Percentiles rank a stretch among this genome's conserved stretches.
These are phyloP conservation scores for Dicrurus megarhynchus DNA, from an alignment of 2,113 vertebrate genomes.

Conservation along the genomic window DNA sequence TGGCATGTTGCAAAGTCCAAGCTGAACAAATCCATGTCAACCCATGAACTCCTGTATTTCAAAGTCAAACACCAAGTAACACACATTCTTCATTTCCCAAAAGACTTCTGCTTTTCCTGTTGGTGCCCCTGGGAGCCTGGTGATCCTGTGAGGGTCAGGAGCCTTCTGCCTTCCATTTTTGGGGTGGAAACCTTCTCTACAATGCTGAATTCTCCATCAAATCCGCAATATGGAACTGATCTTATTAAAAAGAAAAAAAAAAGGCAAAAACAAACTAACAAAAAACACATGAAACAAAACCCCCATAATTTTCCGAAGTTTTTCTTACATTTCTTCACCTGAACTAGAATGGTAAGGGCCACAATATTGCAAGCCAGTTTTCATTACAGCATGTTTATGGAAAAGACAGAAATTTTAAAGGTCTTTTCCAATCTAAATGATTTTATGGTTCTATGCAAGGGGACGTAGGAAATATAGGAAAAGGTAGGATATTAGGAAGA, in stretches of 20 bases:
- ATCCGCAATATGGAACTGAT: neutral
- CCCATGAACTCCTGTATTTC: neutral
- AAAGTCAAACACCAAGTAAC: neutral
- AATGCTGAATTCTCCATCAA: neutral
- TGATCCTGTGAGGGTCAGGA: neutral
- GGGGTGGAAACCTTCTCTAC: neutral
- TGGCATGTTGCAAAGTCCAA: neutral
- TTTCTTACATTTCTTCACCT: neutral
- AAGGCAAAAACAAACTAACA: neutral
- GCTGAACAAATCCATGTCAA: neutral
- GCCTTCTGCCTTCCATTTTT: neutral
- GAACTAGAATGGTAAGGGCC: neutral
- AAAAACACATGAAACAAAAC: neutral
- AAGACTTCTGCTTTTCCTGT: neutral
- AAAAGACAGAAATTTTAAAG: neutral
- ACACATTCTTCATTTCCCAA: neutral
- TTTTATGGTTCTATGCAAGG: neutral
- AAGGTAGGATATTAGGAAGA: neutral
- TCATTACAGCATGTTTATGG: accelerated
- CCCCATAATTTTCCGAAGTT: neutral
- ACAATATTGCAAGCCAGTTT: neutral
- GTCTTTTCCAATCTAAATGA: neutral
- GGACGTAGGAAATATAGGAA: neutral
- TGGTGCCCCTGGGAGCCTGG: neutral
- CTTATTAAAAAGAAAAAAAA: neutral